Percentiles rank a stretch among this genome's conserved stretches.
Evolutionary conservation across 64 coral and sea anemone genomes (phyloP).

Genomic region (Pocillopora damicornis): DNA sequence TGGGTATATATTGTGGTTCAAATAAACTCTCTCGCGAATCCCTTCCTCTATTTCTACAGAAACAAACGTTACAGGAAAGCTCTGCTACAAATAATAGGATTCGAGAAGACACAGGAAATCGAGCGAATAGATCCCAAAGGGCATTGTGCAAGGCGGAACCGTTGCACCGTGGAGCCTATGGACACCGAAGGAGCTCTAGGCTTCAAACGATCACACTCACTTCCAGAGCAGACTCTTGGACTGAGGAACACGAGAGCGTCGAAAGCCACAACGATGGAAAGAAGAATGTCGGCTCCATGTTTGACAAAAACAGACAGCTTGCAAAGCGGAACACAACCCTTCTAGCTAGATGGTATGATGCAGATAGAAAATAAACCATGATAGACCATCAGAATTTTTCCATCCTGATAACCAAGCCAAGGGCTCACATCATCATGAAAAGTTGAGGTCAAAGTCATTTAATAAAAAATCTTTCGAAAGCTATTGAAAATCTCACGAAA

Average conservation of each 20-base stretch:
- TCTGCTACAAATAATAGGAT: not conserved
- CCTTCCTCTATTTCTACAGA: not conserved
- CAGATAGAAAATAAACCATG: no score
- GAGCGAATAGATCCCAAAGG: not conserved
- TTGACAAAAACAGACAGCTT: not conserved
- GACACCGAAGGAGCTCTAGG: not conserved
- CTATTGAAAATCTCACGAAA: no score
- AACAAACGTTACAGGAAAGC: not conserved
- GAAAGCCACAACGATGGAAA: not conserved
- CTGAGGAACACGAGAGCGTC: not conserved
- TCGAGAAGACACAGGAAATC: not conserved
- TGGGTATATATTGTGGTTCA: not conserved
- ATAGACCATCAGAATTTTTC: no score
- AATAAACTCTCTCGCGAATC: not conserved
- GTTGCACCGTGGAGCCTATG: not conserved
- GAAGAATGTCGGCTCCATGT: not conserved
- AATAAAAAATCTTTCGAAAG: no score
- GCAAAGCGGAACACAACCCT: not conserved
- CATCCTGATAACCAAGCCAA: no score
- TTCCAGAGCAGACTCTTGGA: not conserved
- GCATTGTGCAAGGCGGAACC: not conserved
- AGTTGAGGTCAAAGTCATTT: no score
- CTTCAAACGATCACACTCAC: no score
- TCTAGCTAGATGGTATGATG: not conserved
- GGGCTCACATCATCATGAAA: no score